A percentile compares a stretch with the other conserved stretches of the same genome.
Evolutionary conservation across 2,888 invertebrate species (phyloP).

Genomic region (Clanis bilineata): DNA sequence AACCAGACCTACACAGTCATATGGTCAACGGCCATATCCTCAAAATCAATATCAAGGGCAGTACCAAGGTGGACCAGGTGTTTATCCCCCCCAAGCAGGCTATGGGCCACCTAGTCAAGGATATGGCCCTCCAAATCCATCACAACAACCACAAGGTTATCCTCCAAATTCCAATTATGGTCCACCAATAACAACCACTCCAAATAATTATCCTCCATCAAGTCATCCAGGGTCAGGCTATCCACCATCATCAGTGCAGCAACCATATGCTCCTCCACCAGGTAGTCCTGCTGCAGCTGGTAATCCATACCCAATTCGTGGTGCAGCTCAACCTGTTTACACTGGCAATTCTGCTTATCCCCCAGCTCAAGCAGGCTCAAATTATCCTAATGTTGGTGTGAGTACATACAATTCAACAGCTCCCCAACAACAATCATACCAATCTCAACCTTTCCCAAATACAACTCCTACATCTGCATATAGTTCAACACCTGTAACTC

Average conservation of each 20-base stretch:
- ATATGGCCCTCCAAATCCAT: conserved; percentile 84
- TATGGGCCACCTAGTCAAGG: conserved; percentile 86
- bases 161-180: conserved; percentile 85
- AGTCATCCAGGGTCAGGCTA: conserved; percentile 73
- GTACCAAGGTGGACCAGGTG: conserved; percentile 80
- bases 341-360: conserved; percentile 75
- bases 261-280: conserved; percentile 76
- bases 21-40: conserved; percentile 85
- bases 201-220: conserved; percentile 81
- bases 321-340: conserved; percentile 69
- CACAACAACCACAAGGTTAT: conserved; percentile 85
- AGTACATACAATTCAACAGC: conserved; percentile 75
- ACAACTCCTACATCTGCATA: conserved; percentile 78
- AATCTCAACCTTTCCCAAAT: conserved; percentile 76
- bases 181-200: conserved; percentile 83
- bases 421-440: conserved; percentile 75
- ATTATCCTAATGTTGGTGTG: conserved; percentile 75
- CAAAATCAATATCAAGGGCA: conserved; percentile 85
- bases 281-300: conserved; percentile 70
- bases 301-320: conserved; percentile 71
- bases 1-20: conserved; percentile 85
- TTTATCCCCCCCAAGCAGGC: conserved; percentile 85
- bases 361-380: conserved; percentile 67
- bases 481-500: conserved; percentile 77
- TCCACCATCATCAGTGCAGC: conserved; percentile 71